phyloP scores from a whole-genome alignment of 1,140 invertebrate genomes.

The Conus betulinus region DNA sequence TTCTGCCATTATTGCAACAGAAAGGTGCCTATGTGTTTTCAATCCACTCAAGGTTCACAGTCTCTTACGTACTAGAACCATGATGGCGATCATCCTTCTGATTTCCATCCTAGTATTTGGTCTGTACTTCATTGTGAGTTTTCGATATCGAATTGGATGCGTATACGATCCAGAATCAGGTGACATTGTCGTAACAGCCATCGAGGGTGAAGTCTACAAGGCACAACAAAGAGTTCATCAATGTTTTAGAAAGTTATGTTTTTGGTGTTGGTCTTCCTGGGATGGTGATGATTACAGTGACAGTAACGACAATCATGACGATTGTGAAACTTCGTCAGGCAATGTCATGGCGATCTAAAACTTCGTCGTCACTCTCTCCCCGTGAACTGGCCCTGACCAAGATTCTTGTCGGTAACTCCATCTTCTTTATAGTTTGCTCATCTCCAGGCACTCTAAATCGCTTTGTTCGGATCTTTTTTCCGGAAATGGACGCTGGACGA shows the following conservation, averaged over 20 bases:
- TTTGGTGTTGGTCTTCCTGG: not conserved
- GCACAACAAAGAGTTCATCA: not conserved
- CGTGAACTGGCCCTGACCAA: not conserved
- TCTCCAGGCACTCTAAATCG: not conserved
- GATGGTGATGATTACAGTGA: not conserved
- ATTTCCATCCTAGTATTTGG: not conserved
- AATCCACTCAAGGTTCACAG: not conserved
- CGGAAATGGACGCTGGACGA: not conserved
- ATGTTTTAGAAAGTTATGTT: not conserved
- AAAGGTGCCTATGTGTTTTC: conserved; percentile 18
- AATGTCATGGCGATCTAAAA: not conserved
- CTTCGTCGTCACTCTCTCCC: not conserved
- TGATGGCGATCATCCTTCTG: not conserved
- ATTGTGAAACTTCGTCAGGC: not conserved
- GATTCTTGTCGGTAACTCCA: not conserved
- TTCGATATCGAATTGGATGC: not conserved
- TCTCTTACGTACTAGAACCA: not conserved
- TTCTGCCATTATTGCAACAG: conserved; percentile 24
- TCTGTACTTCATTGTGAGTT: not conserved
- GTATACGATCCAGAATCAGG: not conserved
- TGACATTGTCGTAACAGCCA: not conserved
- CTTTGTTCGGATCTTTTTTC: not conserved
- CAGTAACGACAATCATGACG: not conserved
- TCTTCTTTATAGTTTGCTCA: not conserved
- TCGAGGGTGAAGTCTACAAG: not conserved